These are phyloP conservation scores for Ophion ellenae DNA, from an alignment of 2,888 invertebrate genomes.

Conservation along the genomic window DNA sequence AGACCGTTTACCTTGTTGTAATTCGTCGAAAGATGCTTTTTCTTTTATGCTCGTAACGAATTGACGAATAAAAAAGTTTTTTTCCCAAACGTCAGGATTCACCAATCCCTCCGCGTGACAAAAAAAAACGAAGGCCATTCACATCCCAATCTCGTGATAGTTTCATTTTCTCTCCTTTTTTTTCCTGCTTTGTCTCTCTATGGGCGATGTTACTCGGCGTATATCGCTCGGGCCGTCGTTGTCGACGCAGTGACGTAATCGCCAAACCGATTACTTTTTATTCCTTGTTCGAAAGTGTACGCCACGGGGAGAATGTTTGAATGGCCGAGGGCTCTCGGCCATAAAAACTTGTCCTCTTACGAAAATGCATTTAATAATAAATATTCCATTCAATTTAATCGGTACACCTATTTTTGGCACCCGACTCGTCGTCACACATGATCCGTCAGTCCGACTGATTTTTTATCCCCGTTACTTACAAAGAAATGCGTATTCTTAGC, in stretches of 20 bases:
- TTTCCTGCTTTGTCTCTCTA: slow-evolving; percentile 4
- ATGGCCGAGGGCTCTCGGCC: not conserved
- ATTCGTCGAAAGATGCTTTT: too few species aligned
- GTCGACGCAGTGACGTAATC: slow-evolving; percentile 63
- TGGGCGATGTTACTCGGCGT: slow-evolving; percentile 17
- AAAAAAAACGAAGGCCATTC: not conserved
- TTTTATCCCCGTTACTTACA: too few species aligned
- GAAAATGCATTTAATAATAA: too few species aligned
- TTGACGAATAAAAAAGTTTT: too few species aligned
- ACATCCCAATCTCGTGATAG: slow-evolving; percentile 17
- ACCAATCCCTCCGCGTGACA: not conserved
- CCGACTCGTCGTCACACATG: too few species aligned
- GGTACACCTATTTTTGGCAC: too few species aligned
- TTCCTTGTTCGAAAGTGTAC: slow-evolving; percentile 22
- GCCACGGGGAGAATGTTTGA: not conserved
- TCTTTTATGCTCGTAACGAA: too few species aligned
- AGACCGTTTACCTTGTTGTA: too few species aligned
- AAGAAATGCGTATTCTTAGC: too few species aligned
- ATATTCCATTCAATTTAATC: too few species aligned
- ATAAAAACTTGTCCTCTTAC: not conserved
- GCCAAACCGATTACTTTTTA: slow-evolving; percentile 52
- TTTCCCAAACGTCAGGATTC: not conserved
- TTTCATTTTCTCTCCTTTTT: slow-evolving; percentile 9
- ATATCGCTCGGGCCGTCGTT: slow-evolving; percentile 44
- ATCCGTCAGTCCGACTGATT: too few species aligned